Evolutionary conservation across 2,888 invertebrate genomes (phyloP).

Genomic region (Zygogramma bicolorata): DNA sequence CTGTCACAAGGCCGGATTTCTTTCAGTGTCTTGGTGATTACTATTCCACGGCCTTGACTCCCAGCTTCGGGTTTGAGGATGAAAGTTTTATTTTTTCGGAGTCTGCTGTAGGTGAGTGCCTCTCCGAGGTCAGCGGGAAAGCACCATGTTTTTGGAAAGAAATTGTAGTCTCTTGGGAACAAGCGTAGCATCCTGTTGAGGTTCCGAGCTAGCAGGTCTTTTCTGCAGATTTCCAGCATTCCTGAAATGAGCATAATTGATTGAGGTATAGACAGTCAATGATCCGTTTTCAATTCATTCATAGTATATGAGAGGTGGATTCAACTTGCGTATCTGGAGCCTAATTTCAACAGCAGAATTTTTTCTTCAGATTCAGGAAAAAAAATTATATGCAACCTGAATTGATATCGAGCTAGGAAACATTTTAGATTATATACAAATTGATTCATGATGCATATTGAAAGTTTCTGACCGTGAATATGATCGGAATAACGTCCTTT

Average conservation of each 20-base stretch:
- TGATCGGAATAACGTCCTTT: too few relatives aligned
- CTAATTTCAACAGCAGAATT: too few relatives aligned
- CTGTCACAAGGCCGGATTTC: slow-evolving; percentile 85
- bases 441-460: too few relatives aligned
- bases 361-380: too few relatives aligned
- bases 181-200: slow-evolving; percentile 89
- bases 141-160: slow-evolving; percentile 95
- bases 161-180: slow-evolving; percentile 90
- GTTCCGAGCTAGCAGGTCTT: slow-evolving; percentile 90
- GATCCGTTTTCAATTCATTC: too few relatives aligned
- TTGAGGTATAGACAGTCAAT: too few relatives aligned
- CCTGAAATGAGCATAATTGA: slow-evolving; percentile 46
- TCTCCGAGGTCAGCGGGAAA: slow-evolving; percentile 89
- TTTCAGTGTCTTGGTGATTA: slow-evolving; percentile 84
- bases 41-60: slow-evolving; percentile 91
- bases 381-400: too few relatives aligned
- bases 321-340: too few relatives aligned
- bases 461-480: too few relatives aligned
- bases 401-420: too few relatives aligned
- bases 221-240: slow-evolving; percentile 72
- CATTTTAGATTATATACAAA: too few relatives aligned
- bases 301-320: too few relatives aligned
- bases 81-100: slow-evolving; percentile 80
- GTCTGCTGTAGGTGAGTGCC: slow-evolving; percentile 78
- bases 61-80: slow-evolving; percentile 94